Conservation (phyloP, 1,140 invertebrate genomes). For the Drosophila simulans region DNA sequence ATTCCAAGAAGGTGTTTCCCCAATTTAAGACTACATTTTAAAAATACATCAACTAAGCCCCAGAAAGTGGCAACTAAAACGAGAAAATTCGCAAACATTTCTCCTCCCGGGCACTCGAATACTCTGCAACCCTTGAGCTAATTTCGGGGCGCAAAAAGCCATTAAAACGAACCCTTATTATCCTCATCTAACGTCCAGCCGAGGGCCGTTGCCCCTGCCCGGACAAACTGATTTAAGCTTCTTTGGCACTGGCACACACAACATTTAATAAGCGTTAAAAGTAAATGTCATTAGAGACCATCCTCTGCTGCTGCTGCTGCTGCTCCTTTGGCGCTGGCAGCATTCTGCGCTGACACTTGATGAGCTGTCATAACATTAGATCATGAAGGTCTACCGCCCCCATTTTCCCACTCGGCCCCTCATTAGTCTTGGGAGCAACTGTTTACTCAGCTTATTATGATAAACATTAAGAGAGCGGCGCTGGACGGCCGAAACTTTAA, state of each 20-base stretch:
- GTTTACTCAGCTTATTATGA: slow-evolving; percentile 77
- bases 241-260: slow-evolving; percentile 30
- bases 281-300: slow-evolving; percentile 76
- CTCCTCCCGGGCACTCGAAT: not conserved
- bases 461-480: slow-evolving; percentile 61
- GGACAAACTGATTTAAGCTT: slow-evolving; percentile 71
- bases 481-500: slow-evolving; percentile 40
- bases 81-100: not conserved
- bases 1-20: no score
- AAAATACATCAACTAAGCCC: not conserved
- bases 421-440: slow-evolving; percentile 73
- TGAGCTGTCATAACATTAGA: slow-evolving; percentile 84
- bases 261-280: slow-evolving; percentile 81
- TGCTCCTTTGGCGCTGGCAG: slow-evolving; percentile 11
- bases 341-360: slow-evolving; percentile 76
- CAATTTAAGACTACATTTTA: no score
- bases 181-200: slow-evolving; percentile 48
- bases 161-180: slow-evolving; percentile 54
- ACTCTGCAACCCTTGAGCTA: slow-evolving; percentile 26
- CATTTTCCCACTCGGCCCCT: slow-evolving; percentile 29
- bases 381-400: slow-evolving; percentile 46
- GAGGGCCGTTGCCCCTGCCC: slow-evolving; percentile 24
- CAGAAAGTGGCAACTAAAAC: slow-evolving; percentile 1
- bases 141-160: slow-evolving; percentile 30
- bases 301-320: not conserved